These are phyloP conservation scores for Anarsia innoxiella DNA, from an alignment of 2,888 invertebrate genomes.

Conservation along the genomic window DNA sequence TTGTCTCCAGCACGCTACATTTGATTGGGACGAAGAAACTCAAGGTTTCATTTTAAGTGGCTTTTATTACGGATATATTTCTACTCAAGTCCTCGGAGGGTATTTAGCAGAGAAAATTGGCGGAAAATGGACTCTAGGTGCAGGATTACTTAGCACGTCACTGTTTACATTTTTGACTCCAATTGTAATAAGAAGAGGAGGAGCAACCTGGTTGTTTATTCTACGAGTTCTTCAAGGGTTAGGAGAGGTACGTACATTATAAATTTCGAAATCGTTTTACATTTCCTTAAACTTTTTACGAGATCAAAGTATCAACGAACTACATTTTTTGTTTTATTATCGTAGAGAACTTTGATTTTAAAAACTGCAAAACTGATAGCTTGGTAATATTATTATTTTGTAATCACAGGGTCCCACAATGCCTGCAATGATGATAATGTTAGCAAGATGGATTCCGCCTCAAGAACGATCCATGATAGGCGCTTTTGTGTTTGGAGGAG, in stretches of 20 bases:
- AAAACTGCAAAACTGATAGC: background rate
- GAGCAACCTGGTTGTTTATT: slow-evolving; percentile 49
- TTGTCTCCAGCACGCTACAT: slow-evolving; percentile 28
- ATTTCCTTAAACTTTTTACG: background rate
- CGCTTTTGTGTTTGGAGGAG: slow-evolving; percentile 76
- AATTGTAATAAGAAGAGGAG: slow-evolving; percentile 63
- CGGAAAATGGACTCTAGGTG: slow-evolving; percentile 82
- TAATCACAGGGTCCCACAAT: slow-evolving; percentile 81
- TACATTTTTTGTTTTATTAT: background rate
- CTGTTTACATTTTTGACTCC: slow-evolving; percentile 83
- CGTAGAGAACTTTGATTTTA: background rate
- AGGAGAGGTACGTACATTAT: slow-evolving; percentile 74
- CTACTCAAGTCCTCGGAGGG: slow-evolving; percentile 85
- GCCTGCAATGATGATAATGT: slow-evolving; percentile 78
- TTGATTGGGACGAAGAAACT: slow-evolving; percentile 74
- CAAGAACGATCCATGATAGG: slow-evolving; percentile 74
- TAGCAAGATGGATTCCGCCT: slow-evolving; percentile 77
- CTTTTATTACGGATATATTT: slow-evolving; percentile 84
- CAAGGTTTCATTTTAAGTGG: slow-evolving; percentile 81
- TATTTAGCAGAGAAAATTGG: slow-evolving; percentile 82
- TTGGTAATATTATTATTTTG: background rate
- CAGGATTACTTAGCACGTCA: slow-evolving; percentile 82
- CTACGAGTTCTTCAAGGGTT: slow-evolving; percentile 78
- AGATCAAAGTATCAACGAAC: background rate
- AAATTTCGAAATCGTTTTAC: background rate